A percentile compares a stretch with the other conserved stretches of the same genome.
Conservation (phyloP, 1,140 invertebrate species). For the Drosophila tsacasi region DNA sequence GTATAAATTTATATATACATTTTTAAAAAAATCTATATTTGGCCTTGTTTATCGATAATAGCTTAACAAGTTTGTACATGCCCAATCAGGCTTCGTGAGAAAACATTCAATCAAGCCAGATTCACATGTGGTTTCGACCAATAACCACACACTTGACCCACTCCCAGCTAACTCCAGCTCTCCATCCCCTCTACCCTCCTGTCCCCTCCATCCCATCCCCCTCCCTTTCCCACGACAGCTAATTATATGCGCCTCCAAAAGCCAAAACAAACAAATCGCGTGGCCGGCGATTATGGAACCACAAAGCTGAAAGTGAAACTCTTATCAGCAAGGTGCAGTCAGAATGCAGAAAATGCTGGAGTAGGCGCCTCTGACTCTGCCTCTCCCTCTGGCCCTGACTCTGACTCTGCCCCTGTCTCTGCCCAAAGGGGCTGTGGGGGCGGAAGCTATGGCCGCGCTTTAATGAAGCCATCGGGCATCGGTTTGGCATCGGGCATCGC, state of each 20-base stretch:
- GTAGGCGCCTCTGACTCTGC: conserved; percentile 17
- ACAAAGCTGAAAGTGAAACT: conserved; percentile 51
- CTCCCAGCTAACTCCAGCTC: neutral
- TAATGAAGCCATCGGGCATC: conserved; percentile 55
- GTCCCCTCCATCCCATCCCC: neutral
- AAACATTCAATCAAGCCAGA: conserved; percentile 19
- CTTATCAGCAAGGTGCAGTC: conserved; percentile 52
- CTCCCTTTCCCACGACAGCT: conserved; percentile 9
- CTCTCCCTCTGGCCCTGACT: too few relatives aligned
- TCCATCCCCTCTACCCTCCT: neutral
- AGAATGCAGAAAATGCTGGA: conserved; percentile 41
- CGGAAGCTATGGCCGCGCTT: conserved; percentile 2
- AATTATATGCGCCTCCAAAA: conserved; percentile 58
- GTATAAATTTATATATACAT: neutral
- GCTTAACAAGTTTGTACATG: neutral
- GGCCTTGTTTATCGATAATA: neutral
- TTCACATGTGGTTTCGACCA: conserved; percentile 5
- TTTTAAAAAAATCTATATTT: neutral
- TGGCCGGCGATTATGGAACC: conserved; percentile 37
- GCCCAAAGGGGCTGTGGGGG: neutral
- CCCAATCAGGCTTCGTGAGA: conserved; percentile 2
- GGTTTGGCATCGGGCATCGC: conserved; percentile 18
- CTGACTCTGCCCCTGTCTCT: too few relatives aligned
- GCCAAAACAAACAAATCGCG: conserved; percentile 56
- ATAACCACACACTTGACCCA: conserved; percentile 19